A percentile compares a stretch with the other conserved stretches of the same genome.
Conservation (phyloP, 2,113 vertebrate genomes). For the Cercopithecus mona region DNA sequence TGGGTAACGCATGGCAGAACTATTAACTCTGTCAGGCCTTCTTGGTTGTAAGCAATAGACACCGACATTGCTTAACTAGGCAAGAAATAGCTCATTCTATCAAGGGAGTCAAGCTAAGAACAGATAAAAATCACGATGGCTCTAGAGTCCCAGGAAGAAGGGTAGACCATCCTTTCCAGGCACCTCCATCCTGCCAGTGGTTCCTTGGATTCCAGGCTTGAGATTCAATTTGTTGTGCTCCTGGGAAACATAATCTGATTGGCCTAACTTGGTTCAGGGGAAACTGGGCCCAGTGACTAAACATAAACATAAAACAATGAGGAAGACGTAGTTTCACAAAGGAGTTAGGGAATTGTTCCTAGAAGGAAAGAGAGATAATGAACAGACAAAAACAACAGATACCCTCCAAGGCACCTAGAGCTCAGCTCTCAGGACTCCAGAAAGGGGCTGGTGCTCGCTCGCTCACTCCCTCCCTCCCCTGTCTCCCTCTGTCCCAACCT, state of each 20-base stretch:
- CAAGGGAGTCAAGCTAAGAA: not conserved
- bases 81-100: not conserved
- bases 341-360: not conserved
- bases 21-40: not conserved
- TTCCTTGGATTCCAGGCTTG: not conserved
- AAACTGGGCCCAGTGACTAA: not conserved
- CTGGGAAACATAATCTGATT: not conserved
- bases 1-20: not conserved
- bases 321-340: not conserved
- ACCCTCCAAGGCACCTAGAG: accelerated
- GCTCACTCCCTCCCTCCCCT: not conserved
- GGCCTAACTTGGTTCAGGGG: not conserved
- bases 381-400: not conserved
- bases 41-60: not conserved
- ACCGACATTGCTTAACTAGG: not conserved
- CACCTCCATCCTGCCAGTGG: not conserved
- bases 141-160: not conserved
- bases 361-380: not conserved
- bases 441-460: accelerated
- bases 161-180: not conserved
- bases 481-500: not conserved
- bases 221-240: not conserved
- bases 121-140: not conserved
- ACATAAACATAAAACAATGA: not conserved
- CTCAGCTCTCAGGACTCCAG: not conserved